phyloP scores from a whole-genome alignment of 2,113 vertebrate species.

The Phrynosoma blainvillii region DNA sequence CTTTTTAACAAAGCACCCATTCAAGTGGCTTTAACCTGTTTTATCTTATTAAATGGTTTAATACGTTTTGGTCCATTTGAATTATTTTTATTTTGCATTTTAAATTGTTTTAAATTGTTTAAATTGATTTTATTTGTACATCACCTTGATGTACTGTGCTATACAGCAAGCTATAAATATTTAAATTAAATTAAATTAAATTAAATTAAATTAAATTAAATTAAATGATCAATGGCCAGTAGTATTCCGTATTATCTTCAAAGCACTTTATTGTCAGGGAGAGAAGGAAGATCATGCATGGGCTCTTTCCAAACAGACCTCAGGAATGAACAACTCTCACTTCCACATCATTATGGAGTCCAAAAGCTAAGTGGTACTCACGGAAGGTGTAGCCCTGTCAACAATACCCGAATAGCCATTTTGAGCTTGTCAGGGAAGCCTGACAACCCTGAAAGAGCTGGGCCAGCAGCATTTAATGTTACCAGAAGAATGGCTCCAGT shows the following conservation, averaged over 20 bases:
- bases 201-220: no score
- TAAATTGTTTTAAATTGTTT: no score
- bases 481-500: conserved; percentile 88
- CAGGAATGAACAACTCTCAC: accelerated
- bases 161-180: no score
- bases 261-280: not conserved
- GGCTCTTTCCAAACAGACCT: not conserved
- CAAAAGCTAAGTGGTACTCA: conserved; percentile 72
- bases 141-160: no score
- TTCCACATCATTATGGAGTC: not conserved
- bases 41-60: no score
- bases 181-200: no score
- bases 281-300: not conserved
- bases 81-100: no score
- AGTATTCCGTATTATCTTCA: not conserved
- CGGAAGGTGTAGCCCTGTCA: conserved; percentile 84
- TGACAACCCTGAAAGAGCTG: conserved; percentile 80
- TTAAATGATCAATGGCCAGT: not conserved
- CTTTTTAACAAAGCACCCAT: no score
- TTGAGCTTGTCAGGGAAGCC: conserved; percentile 87
- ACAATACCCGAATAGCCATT: conserved; percentile 80
- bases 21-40: no score
- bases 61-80: no score
- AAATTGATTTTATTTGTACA: no score
- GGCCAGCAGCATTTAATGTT: conserved; percentile 83